A percentile compares a stretch with the other conserved stretches of the same genome.
Evolutionary conservation across 1,140 invertebrate species (phyloP).

Genomic region (Mya arenaria): DNA sequence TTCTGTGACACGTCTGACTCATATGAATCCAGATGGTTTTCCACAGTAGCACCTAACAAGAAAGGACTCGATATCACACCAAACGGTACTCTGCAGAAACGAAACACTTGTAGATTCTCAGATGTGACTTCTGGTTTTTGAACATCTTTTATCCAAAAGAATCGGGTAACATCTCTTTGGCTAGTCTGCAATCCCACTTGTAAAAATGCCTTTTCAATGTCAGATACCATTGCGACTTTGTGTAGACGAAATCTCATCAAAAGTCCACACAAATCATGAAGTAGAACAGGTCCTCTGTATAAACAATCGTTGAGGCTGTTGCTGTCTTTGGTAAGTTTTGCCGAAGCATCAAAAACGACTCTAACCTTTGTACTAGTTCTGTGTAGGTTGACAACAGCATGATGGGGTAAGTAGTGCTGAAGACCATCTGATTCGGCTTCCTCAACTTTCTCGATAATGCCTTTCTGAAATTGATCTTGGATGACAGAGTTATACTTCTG

Average conservation of each 20-base stretch:
- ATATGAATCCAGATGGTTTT: no score
- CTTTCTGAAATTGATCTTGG: constrained; percentile 13
- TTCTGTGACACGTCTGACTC: no score
- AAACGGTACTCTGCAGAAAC: no score
- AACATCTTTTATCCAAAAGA: constrained; percentile 20
- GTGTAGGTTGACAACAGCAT: background rate
- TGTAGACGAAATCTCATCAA: background rate
- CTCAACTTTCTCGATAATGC: constrained; percentile 19
- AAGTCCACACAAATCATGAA: constrained; percentile 11
- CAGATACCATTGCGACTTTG: background rate
- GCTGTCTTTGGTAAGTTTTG: background rate
- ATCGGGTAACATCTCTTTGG: background rate
- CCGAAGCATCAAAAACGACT: constrained; percentile 11
- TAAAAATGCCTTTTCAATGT: constrained; percentile 6
- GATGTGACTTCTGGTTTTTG: background rate
- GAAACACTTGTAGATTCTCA: no score
- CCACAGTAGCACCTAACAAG: no score
- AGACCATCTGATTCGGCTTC: background rate
- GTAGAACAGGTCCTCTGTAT: constrained; percentile 3
- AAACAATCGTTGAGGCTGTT: background rate
- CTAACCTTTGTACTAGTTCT: background rate
- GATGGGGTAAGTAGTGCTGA: constrained; percentile 35
- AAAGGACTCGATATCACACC: no score
- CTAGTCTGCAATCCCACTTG: background rate
- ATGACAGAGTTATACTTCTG: constrained; percentile 10